Base-by-base conservation (phyloP, 1,140 invertebrate genomes). In the Papilio dardanus region DNA sequence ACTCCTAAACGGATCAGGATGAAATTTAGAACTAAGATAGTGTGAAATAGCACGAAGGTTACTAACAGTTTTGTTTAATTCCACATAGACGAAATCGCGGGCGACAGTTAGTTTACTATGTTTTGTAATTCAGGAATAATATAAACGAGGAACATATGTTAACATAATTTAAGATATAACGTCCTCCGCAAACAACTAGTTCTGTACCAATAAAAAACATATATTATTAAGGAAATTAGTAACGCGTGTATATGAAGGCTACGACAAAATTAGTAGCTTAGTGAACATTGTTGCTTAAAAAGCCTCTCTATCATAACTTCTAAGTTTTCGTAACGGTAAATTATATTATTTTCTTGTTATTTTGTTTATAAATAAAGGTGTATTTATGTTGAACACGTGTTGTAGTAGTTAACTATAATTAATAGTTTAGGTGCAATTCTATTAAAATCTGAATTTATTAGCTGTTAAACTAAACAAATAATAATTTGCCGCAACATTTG, bases 141-240 rank as follows among this genome's bases (percentile, higher is more conserved):
- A 3, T 24, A 54, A 54, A 54, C 7, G 50, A 54, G 50, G 10
- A 54, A 24, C 19, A 54, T 54, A 54, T 2, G 2, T 24, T 24
- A 24, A 24, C 10, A 24, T 54, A 54, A 54, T 54, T 54, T 54
- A 54, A 54, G 19, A 54, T 4, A 24, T 54, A 19, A 24, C 21
- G 50, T 24, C 50, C 50, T 54, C 19, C 50, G 50, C 50, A 54
- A 54, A 54, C 50, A 54, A 54, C 50, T 54, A n/a, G 8, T 24
- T 24, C 14, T 54, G 10, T 12, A 24, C 16, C 50, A 28, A 24
- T 54, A 54, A 54, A 54, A 24, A 3, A 54, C 7, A 24, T 10
- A 54, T 21, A 54, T 24, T 54, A 54, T 54, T 54, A 16, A 50
- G 46, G 46, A 50, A 21, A 50, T 50, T 50, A 50, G 40, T 46